Percentiles rank a stretch among this genome's conserved stretches.
Conservation (phyloP, 2,797 vertebrate species). For the Phoebastria nigripes region DNA sequence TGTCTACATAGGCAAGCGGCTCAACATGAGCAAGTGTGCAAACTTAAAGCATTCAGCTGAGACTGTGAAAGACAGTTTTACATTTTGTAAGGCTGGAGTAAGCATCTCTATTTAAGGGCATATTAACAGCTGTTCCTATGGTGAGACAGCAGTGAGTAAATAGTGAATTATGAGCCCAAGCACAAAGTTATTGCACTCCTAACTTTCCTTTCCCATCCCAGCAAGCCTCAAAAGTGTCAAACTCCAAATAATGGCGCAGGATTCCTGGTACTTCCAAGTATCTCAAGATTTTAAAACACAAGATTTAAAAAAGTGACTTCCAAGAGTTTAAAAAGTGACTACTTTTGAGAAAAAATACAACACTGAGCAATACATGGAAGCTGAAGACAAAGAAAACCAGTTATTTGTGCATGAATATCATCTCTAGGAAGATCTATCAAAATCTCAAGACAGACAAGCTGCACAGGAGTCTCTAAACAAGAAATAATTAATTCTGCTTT, state of each 20-base stretch:
- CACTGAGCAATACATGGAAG: neutral
- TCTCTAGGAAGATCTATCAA: neutral
- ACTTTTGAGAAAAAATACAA: neutral
- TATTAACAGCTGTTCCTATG: neutral
- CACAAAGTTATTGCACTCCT: neutral
- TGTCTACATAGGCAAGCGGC: neutral
- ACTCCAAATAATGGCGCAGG: neutral
- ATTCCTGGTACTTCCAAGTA: neutral
- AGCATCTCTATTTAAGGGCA: neutral
- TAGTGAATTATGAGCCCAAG: neutral
- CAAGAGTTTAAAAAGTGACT: neutral
- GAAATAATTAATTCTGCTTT: neutral
- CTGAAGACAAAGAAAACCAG: neutral
- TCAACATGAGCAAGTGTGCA: accelerated
- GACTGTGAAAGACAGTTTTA: neutral
- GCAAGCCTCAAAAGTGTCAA: neutral
- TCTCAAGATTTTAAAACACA: neutral
- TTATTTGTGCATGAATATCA: neutral
- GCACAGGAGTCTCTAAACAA: neutral
- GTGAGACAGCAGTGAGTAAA: neutral
- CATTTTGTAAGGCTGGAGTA: neutral
- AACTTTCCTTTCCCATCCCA: neutral
- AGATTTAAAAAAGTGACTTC: neutral
- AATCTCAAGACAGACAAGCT: neutral
- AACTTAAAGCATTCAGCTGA: neutral